phyloP scores from a whole-genome alignment of 1,140 invertebrate species.

The Drosophila malerkotliana region DNA sequence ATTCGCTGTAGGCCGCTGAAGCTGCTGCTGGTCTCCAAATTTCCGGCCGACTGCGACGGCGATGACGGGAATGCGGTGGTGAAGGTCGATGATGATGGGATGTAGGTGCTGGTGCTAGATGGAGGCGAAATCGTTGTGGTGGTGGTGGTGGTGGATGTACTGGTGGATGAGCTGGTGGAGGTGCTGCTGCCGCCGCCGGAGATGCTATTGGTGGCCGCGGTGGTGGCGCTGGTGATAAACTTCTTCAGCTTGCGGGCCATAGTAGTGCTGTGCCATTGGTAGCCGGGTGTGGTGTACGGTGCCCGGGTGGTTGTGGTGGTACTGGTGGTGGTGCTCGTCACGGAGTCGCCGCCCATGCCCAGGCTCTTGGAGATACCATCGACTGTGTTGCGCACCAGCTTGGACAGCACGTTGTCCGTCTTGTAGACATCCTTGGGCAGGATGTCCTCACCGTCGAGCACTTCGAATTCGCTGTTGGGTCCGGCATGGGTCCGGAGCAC shows the following conservation, averaged over 20 bases:
- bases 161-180: slow-evolving; percentile 63
- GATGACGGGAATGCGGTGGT: slow-evolving; percentile 39
- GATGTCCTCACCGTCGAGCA: slow-evolving; percentile 78
- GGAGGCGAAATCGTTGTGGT: slow-evolving; percentile 12
- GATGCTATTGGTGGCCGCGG: slow-evolving; percentile 84
- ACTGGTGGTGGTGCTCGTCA: slow-evolving; percentile 82
- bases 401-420: slow-evolving; percentile 80
- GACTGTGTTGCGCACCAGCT: slow-evolving; percentile 78
- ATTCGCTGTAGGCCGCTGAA: slow-evolving; percentile 55
- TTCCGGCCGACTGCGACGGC: slow-evolving; percentile 17
- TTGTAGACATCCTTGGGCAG: slow-evolving; percentile 75
- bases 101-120: slow-evolving; percentile 67
- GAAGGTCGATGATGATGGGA: slow-evolving; percentile 31
- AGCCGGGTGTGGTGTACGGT: slow-evolving; percentile 78
- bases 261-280: slow-evolving; percentile 83
- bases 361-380: slow-evolving; percentile 78
- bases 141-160: slow-evolving; percentile 69
- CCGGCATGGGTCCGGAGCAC: slow-evolving; percentile 87
- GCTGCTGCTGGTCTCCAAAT: slow-evolving; percentile 60
- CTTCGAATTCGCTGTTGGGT: slow-evolving; percentile 79
- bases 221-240: slow-evolving; percentile 84
- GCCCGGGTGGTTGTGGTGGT: slow-evolving; percentile 84
- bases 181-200: slow-evolving; percentile 84
- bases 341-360: slow-evolving; percentile 66
- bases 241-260: slow-evolving; percentile 84